Conservation (phyloP, 2,888 invertebrate species). For the Griposia aprilina region DNA sequence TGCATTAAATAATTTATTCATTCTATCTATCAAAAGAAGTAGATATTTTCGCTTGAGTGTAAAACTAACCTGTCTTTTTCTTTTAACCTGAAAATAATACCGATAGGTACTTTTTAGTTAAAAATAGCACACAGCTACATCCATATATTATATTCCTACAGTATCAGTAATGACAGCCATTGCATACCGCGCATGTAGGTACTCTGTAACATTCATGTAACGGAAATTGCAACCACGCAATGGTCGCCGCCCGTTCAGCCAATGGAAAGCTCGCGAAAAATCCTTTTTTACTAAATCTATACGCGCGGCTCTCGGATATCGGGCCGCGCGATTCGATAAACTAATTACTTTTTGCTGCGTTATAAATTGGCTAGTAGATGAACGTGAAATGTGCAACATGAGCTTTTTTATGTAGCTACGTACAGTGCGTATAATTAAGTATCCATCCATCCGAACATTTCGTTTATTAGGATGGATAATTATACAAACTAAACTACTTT, state of each 20-base stretch:
- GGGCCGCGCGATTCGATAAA: conserved; percentile 26
- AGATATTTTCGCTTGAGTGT: not conserved
- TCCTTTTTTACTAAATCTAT: conserved; percentile 38
- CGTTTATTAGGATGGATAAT: not conserved
- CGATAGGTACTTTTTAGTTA: not conserved
- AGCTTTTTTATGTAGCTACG: not conserved
- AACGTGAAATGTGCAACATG: not conserved
- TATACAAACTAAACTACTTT: no score
- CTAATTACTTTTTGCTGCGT: conserved; percentile 43
- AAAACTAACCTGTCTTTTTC: not conserved
- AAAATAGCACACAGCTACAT: not conserved
- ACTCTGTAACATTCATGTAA: conserved; percentile 29
- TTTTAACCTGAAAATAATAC: not conserved
- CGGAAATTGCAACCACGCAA: conserved; percentile 44
- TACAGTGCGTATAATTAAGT: not conserved
- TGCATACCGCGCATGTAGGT: conserved; percentile 1
- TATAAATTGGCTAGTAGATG: conserved; percentile 17
- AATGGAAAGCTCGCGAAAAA: conserved; percentile 17
- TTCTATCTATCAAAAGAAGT: not conserved
- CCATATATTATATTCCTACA: not conserved
- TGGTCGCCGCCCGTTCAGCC: conserved; percentile 19
- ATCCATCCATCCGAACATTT: not conserved
- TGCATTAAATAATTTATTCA: not conserved
- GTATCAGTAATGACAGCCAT: conserved; percentile 12
- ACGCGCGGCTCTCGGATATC: not conserved